Conservation (phyloP, 1,140 invertebrate species). For the Phymorhynchus buccinoides region DNA sequence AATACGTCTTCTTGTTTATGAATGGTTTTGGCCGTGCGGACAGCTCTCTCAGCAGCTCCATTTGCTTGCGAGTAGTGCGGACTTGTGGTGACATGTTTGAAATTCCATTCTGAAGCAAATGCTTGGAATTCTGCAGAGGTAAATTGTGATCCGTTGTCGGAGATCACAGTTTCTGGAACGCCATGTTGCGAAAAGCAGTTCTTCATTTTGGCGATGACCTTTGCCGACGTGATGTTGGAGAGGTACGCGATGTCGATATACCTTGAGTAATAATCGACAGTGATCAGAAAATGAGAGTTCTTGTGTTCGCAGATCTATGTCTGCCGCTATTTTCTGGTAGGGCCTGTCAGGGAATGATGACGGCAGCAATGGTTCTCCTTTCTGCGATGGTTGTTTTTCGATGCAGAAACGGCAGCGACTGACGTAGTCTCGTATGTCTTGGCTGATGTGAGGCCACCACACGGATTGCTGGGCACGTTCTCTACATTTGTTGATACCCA, state of each 20-base stretch:
- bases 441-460: not conserved
- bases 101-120: not conserved
- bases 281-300: not conserved
- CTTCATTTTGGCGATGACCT: not conserved
- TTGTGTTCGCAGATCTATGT: not conserved
- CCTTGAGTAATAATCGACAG: not conserved
- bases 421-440: too few species aligned
- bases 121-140: not conserved
- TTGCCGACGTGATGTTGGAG: not conserved
- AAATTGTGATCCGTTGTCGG: not conserved
- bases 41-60: not conserved
- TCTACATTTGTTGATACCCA: not conserved
- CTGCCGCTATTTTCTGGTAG: not conserved
- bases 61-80: not conserved
- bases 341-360: not conserved
- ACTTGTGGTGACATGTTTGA: not conserved
- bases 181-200: not conserved
- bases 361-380: too few species aligned
- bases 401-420: too few species aligned
- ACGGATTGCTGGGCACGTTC: not conserved
- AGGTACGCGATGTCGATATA: not conserved
- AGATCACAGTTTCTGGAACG: not conserved
- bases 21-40: conserved; percentile 2
- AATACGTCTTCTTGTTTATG: conserved; percentile 30
- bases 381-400: too few species aligned